Percentiles rank a stretch among this genome's conserved stretches.
Evolutionary conservation across 2,888 invertebrate species (phyloP).

Genomic region (Papilio demoleus): DNA sequence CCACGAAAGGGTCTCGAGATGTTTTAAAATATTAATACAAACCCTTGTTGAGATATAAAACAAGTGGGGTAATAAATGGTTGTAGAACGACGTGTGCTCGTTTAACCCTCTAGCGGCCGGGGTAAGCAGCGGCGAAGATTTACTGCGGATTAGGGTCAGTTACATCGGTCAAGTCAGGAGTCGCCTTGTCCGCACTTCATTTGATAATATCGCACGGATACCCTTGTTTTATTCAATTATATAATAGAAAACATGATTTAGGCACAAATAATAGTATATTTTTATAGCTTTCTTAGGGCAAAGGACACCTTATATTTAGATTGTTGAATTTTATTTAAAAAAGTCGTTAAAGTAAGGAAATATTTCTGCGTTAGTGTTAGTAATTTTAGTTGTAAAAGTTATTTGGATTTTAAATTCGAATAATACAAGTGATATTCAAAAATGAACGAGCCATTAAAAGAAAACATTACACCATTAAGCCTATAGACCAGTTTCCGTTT

Average conservation of each 20-base stretch:
- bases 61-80: constrained; percentile 77
- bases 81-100: constrained; percentile 69
- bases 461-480: neutral
- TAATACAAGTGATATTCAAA: neutral
- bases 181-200: constrained; percentile 71
- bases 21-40: constrained; percentile 42
- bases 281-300: no score
- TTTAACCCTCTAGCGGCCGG: constrained; percentile 68
- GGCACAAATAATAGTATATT: no score
- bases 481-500: neutral
- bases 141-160: constrained; percentile 81
- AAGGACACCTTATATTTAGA: no score
- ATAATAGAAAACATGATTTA: neutral
- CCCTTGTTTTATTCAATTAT: constrained; percentile 60
- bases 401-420: neutral
- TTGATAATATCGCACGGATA: constrained; percentile 67
- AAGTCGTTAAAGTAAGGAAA: neutral
- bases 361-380: neutral
- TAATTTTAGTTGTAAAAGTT: neutral
- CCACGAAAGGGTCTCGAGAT: constrained; percentile 33
- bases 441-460: neutral
- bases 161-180: constrained; percentile 79
- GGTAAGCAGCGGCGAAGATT: constrained; percentile 71
- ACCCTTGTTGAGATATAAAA: constrained; percentile 52
- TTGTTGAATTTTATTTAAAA: no score